phyloP scores from a whole-genome alignment of 2,888 invertebrate genomes.

The Limnephilus lunatus region DNA sequence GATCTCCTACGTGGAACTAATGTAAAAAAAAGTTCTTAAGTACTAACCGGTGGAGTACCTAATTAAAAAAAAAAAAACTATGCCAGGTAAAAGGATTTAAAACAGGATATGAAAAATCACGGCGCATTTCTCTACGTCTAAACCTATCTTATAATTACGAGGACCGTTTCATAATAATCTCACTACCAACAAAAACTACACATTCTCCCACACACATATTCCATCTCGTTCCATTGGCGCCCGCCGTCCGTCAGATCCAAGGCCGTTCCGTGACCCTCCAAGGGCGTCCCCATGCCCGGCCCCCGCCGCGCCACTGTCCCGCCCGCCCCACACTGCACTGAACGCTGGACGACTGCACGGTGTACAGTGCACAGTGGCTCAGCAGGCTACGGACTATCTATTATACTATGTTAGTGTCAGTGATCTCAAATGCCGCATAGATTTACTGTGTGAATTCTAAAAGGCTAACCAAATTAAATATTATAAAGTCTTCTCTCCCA shows the following conservation, averaged over 20 bases:
- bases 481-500: not conserved
- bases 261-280: slow-evolving; percentile 65
- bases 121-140: too few relatives aligned
- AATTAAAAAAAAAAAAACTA: too few relatives aligned
- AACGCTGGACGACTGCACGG: not conserved
- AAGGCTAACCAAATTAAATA: not conserved
- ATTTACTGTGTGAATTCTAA: not conserved
- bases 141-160: not conserved
- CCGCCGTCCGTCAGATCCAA: slow-evolving; percentile 60
- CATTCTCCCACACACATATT: not conserved
- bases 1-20: too few relatives aligned
- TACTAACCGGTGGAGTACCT: too few relatives aligned
- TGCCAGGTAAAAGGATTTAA: too few relatives aligned
- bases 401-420: not conserved
- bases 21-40: too few relatives aligned
- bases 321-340: slow-evolving; percentile 9
- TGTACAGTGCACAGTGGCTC: not conserved
- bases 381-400: not conserved
- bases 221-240: slow-evolving; percentile 37
- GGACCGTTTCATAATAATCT: not conserved
- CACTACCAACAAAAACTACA: not conserved
- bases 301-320: not conserved
- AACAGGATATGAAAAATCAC: too few relatives aligned
- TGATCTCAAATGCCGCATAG: too few relatives aligned
- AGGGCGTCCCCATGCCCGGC: slow-evolving; percentile 57